Evolutionary conservation across 2,888 invertebrate species (phyloP), one percentile per base, ranked within the genome.

Genomic region (Mimachlamys varia): DNA sequence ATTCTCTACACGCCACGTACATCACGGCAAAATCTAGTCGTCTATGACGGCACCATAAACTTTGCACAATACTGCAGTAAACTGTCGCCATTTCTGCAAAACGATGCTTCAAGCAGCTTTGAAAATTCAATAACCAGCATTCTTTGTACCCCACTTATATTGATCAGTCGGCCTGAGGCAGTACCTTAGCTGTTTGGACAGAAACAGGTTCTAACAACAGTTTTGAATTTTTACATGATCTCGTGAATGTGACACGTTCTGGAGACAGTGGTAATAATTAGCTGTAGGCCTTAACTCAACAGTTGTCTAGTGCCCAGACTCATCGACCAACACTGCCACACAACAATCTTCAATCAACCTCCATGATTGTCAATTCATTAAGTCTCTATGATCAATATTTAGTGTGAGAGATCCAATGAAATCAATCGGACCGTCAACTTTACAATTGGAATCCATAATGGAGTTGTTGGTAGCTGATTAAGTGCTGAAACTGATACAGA

Each of bases 371-470:
- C 76, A 76, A 76, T 76, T 76, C 27, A 76, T 76, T 76, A 76
- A 76, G 76, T 76, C 76, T 76, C 76, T 76, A 76, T 76, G 33
- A 76, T 76, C 76, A 76, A 76, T 76, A 76, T 76, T 76, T 76
- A 76, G 76, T 76, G 76, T 76, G 76, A 76, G 76, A 76, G 76
- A 76, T 76, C 76, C 76, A 76, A 76, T 76, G 22, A 2, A 76
- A 76, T 76, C 76, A 76, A 76, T 76, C 33, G 33, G 27, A 76
- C 76, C 76, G 33, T 33, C 27, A 76, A 12, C 13, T 76, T 76
- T 33, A 76, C 76, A 76, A 76, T 33, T 76, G 33, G 27, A 76
- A 33, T 76, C 27, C 33, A 76, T 76, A 76, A 76, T 76, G 76
- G 17, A 76, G 76, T 76, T 76, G 76, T 76, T 76, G 76, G 33